Base-by-base conservation (phyloP, 2,888 invertebrate species). In the Zaprionus lineosus region DNA sequence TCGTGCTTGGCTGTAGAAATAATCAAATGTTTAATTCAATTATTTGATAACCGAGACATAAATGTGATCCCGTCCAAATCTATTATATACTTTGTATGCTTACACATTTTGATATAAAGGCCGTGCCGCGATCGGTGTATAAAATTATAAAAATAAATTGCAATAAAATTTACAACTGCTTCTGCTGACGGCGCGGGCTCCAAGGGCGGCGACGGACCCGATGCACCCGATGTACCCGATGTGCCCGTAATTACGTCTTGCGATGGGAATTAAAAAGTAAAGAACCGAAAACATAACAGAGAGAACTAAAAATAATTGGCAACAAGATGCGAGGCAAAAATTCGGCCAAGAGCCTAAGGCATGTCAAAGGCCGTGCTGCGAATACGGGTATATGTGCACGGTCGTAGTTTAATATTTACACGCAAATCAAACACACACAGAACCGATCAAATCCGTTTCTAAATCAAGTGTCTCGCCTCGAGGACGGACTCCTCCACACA, bases 311-410 rank as follows among this genome's bases (percentile, higher is more conserved):
- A 84, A 84, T 85, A 83, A 78, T 74, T 84, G 62, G 75, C 75
- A 81, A 83, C 83, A 81, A 81, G 69, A 81, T 81, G 79, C 79
- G 79, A 85, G 59, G 69, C 50, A 74, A 65, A 84, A 78, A 74
- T 67, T 67, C 61, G 62, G 83, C 67, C 73, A 70, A 76, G 62
- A 82, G 79, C 67, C 82, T 79, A 67, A 68, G 84, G 75, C 82
- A 65, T 82, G 74, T 79, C 86, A 84, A 84, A 79, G 86, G 86
- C 82, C 77, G 84, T 26, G 59, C n/a, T n/a, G n/a, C n/a, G n/a
- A n/a, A 68, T 61, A 79, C 64, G 50, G 56, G 71, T 82, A 51
- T 78, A 72, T 68, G 64, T 73, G 64, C 57, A 65, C 50, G 65
- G 29, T 40, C 41, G 57, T 40, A 31, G n/a, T 46, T 55, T 39